phyloP scores from a whole-genome alignment of 37 sponge, comb jelly and placozoan species.

The Axinella damicornis region DNA sequence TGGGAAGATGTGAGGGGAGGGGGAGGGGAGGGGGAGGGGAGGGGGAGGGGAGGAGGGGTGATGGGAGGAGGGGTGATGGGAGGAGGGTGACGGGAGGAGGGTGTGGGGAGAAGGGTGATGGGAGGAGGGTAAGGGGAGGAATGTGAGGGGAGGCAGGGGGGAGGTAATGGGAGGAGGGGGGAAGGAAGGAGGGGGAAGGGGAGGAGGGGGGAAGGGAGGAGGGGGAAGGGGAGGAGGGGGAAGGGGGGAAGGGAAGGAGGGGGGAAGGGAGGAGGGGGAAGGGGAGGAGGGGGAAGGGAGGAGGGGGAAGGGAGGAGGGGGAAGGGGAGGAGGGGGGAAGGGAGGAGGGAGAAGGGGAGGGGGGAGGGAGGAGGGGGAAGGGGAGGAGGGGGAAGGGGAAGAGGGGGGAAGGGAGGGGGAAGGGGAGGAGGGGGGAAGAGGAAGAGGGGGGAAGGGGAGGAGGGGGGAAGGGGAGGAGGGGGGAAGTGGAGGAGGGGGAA shows the following conservation, averaged over 20 bases:
- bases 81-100: too few species aligned
- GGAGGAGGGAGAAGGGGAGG: background rate
- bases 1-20: background rate
- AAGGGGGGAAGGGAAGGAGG: background rate
- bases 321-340: background rate
- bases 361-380: background rate
- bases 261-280: background rate
- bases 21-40: too few species aligned
- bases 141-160: background rate
- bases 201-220: too few species aligned
- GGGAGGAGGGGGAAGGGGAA: too few species aligned
- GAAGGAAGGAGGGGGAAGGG: too few species aligned
- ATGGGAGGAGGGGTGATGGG: too few species aligned
- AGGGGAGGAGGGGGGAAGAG: background rate
- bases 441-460: background rate
- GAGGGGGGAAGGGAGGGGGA: background rate
- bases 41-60: too few species aligned
- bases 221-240: too few species aligned
- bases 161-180: too few species aligned
- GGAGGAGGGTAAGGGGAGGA: background rate
- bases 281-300: conserved; percentile 1
- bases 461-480: background rate
- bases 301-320: background rate
- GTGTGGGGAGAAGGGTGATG: too few species aligned
- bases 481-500: background rate